Conservation (phyloP, 2,797 vertebrate species). For the Ciconia nigra region DNA sequence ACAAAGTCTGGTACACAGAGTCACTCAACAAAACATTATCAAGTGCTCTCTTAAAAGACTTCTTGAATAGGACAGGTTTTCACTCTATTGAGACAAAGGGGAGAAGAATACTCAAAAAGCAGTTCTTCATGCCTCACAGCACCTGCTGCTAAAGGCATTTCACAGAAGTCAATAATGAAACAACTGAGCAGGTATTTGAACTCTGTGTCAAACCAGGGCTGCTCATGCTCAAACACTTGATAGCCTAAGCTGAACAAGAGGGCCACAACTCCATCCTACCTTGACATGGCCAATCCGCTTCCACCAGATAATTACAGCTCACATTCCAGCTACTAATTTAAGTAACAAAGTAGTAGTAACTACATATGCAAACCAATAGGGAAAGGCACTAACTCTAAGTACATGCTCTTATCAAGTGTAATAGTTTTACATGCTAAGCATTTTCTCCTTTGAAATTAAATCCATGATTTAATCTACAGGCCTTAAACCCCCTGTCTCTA, state of each 20-base stretch:
- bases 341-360: fast-evolving
- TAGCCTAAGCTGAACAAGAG: too few relatives aligned
- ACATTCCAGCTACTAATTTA: not conserved
- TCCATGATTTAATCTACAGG: not conserved
- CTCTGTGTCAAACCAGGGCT: too few relatives aligned
- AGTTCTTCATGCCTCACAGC: too few relatives aligned
- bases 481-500: not conserved
- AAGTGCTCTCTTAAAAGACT: too few relatives aligned
- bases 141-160: not conserved
- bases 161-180: not conserved
- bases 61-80: fast-evolving
- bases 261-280: not conserved
- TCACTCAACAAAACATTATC: not conserved
- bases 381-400: not conserved
- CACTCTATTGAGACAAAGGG: not conserved
- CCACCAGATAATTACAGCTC: not conserved
- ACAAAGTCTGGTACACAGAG: not conserved
- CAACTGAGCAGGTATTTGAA: not conserved
- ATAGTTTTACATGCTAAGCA: not conserved
- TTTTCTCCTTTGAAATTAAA: not conserved
- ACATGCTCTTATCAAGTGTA: not conserved
- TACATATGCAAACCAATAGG: fast-evolving
- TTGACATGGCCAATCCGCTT: fast-evolving
- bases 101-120: not conserved
- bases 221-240: not conserved